A percentile compares a stretch with the other conserved stretches of the same genome.
phyloP scores from a whole-genome alignment of 2,113 vertebrate genomes.

The Willisornis vidua region DNA sequence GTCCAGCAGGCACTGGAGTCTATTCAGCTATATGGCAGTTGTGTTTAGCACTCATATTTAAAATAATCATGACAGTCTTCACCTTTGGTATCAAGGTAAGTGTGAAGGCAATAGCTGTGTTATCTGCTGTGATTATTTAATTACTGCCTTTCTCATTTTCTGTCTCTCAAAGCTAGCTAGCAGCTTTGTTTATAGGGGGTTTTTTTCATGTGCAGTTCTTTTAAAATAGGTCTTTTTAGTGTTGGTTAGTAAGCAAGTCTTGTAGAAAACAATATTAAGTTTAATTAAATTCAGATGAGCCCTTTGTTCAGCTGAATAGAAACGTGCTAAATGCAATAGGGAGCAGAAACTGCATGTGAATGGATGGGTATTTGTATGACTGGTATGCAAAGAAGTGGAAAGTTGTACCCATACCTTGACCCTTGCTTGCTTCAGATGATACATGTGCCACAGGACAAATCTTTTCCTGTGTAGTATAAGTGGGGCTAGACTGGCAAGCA shows the following conservation, averaged over 20 bases:
- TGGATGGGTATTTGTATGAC: background rate
- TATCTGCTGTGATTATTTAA: background rate
- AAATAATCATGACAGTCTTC: constrained; percentile 99
- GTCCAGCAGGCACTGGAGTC: constrained; percentile 89
- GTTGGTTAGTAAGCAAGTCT: background rate
- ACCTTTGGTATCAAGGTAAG: constrained; percentile 98
- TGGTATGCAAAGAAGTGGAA: background rate
- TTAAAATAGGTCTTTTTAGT: background rate
- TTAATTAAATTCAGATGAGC: background rate
- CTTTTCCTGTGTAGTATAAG: background rate
- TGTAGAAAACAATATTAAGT: background rate
- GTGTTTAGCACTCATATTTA: constrained; percentile 95
- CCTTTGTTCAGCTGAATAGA: background rate
- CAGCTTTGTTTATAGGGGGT: background rate
- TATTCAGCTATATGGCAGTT: constrained; percentile 98
- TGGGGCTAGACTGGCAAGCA: background rate
- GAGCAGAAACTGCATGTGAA: background rate
- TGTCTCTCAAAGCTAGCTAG: background rate
- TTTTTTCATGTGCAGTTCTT: background rate
- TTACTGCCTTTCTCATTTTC: background rate
- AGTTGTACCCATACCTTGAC: background rate
- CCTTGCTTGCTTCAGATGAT: background rate
- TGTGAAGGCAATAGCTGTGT: background rate
- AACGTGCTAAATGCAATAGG: background rate
- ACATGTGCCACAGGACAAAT: background rate